phyloP scores from a whole-genome alignment of 2,797 vertebrate species.

The Eospalax fontanierii region DNA sequence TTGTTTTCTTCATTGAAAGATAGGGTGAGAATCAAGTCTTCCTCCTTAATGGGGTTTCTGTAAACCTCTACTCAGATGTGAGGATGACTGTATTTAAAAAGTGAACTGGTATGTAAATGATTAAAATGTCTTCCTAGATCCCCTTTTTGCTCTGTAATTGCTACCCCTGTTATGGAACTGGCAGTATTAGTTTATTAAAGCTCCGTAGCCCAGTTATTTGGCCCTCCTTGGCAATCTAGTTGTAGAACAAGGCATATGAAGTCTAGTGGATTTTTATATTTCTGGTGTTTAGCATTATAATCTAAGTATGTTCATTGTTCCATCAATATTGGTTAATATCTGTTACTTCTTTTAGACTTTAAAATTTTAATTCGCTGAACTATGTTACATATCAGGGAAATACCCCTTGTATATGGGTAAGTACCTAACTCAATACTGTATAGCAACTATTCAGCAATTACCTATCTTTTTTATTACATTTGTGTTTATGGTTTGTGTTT shows the following conservation, averaged over 20 bases:
- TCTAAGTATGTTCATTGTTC: not conserved
- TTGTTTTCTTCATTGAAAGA: constrained; percentile 59
- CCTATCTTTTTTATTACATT: not conserved
- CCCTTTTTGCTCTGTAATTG: constrained; percentile 12
- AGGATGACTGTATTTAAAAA: constrained; percentile 11
- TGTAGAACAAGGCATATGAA: not conserved
- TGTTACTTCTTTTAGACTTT: constrained; percentile 18
- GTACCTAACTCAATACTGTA: not conserved
- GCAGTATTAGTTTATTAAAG: not conserved
- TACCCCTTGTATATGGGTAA: not conserved
- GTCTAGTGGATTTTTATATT: not conserved
- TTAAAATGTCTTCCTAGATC: constrained; percentile 8
- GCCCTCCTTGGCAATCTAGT: not conserved
- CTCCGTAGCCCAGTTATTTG: not conserved
- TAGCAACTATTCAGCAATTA: not conserved
- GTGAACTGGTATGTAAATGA: not conserved
- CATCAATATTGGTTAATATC: constrained; percentile 25
- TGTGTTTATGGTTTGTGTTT: constrained; percentile 34
- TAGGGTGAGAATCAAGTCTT: not conserved
- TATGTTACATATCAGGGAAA: constrained; percentile 21
- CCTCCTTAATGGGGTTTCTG: constrained; percentile 1
- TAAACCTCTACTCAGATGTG: constrained; percentile 42
- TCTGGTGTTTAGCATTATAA: constrained; percentile 49
- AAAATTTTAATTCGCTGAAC: constrained; percentile 29
- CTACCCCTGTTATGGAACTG: not conserved